Evolutionary conservation across 1,140 invertebrate species (phyloP).

Genomic region (Batillaria attramentaria): DNA sequence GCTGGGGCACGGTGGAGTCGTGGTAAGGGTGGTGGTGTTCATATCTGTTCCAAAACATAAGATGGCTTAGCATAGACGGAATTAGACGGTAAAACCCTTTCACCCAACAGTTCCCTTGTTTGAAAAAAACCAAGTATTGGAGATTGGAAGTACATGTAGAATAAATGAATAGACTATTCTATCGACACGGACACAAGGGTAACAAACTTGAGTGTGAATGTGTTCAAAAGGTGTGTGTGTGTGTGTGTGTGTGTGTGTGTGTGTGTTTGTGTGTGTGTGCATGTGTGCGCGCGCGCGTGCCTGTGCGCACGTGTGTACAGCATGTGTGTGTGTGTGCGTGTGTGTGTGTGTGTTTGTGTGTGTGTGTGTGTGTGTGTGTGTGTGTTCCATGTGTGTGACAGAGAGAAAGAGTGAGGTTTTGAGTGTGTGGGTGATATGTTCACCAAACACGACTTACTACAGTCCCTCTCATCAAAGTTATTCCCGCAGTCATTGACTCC

Average conservation of each 20-base stretch:
- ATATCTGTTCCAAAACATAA: not conserved
- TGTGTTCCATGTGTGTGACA: not conserved
- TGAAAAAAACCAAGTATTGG: no score
- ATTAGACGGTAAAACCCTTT: not conserved
- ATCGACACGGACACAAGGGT: not conserved
- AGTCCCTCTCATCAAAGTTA: conserved; percentile 68
- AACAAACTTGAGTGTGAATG: not conserved
- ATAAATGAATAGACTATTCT: no score
- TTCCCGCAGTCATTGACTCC: conserved; percentile 58
- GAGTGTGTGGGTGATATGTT: not conserved
- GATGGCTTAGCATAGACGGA: no score
- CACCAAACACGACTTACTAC: conserved; percentile 28
- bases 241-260: no score
- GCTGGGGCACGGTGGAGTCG: conserved; percentile 14
- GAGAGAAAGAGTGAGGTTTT: not conserved
- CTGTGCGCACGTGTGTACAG: no score
- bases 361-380: not conserved
- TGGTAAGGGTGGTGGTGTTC: not conserved
- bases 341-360: no score
- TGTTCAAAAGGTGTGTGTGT: no score
- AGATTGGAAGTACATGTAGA: no score
- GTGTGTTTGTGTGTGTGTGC: no score
- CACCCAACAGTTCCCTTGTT: not conserved
- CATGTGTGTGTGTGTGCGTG: no score
- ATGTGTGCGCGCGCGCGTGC: no score